Evolutionary conservation across 2,888 invertebrate species (phyloP).

Genomic region (Nymphalis urticae): DNA sequence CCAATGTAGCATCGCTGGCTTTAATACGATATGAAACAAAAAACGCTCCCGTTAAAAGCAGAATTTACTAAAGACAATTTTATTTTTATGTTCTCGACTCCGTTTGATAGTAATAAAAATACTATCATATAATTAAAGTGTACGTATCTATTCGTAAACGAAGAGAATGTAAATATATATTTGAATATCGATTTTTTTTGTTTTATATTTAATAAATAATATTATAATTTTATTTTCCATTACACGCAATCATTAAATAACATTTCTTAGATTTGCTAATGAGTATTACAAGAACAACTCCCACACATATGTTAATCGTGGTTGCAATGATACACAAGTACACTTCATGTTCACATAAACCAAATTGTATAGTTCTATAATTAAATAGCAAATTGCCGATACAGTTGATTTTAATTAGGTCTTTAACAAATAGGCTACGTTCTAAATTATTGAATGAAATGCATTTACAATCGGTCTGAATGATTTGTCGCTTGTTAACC

Average conservation of each 20-base stretch:
- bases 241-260: no score
- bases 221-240: no score
- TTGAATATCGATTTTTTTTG: no score
- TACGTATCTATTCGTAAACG: no score
- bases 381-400: background rate
- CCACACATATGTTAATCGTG: background rate
- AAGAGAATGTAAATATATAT: no score
- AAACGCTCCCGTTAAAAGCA: conserved; percentile 7
- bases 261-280: no score
- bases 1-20: conserved; percentile 9
- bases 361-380: background rate
- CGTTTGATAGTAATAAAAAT: no score
- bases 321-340: background rate
- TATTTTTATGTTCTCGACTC: background rate
- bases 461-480: background rate
- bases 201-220: no score
- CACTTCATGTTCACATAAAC: background rate
- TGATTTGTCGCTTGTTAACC: background rate
- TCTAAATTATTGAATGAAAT: conserved; percentile 6
- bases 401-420: no score
- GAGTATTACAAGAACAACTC: background rate
- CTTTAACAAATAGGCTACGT: background rate
- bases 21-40: conserved; percentile 7
- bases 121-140: no score
- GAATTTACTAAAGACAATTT: background rate